A percentile compares a stretch with the other conserved stretches of the same genome.
phyloP scores from a whole-genome alignment of 2,888 invertebrate genomes.

The Ceramica pisi region DNA sequence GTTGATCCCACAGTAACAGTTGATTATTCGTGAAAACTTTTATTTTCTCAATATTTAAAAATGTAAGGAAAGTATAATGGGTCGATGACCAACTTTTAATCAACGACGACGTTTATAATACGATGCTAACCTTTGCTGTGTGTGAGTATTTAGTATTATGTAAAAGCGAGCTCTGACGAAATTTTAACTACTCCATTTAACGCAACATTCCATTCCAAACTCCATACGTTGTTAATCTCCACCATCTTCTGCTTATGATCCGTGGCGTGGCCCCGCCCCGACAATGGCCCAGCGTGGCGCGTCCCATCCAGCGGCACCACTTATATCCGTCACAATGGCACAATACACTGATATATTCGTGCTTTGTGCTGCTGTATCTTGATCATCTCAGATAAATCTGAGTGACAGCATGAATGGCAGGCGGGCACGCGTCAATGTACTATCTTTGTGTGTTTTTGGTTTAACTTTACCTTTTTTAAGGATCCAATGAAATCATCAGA shows the following conservation, averaged over 20 bases:
- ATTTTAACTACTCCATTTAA: not conserved
- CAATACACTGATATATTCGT: conserved; percentile 56
- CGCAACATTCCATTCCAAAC: not conserved
- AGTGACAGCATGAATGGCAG: conserved; percentile 37
- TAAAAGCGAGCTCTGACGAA: too few relatives aligned
- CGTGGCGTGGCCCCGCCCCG: not conserved
- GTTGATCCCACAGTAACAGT: too few relatives aligned
- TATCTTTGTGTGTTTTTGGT: conserved; percentile 3
- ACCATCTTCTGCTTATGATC: not conserved
- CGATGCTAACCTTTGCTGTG: too few relatives aligned
- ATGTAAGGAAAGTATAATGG: too few relatives aligned
- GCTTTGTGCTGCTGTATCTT: conserved; percentile 50
- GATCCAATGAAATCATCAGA: too few relatives aligned
- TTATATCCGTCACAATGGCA: conserved; percentile 60
- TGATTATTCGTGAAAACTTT: not conserved
- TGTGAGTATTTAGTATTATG: too few relatives aligned
- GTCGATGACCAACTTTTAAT: too few relatives aligned
- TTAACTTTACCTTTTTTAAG: not conserved
- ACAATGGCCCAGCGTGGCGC: conserved; percentile 38
- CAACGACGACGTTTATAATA: too few relatives aligned
- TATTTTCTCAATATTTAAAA: too few relatives aligned
- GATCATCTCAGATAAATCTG: conserved; percentile 55
- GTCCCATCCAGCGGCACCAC: conserved; percentile 37
- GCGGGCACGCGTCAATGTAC: conserved; percentile 5
- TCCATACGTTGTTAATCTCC: not conserved